Evolutionary conservation across 2,113 vertebrate genomes (phyloP).

Genomic region (Nycticebus coucang): DNA sequence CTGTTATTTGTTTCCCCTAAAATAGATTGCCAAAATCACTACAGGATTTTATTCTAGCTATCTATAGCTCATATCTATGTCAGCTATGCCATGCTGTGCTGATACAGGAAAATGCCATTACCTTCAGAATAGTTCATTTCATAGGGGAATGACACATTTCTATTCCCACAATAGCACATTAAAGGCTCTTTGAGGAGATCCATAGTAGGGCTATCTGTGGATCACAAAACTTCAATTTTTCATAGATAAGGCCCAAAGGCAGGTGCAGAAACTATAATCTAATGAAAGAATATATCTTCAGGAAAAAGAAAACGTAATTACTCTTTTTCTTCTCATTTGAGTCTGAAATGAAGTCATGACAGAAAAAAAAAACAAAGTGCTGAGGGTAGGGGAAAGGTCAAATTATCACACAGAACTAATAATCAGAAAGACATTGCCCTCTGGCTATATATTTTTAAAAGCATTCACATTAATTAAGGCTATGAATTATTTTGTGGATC

Average conservation of each 20-base stretch:
- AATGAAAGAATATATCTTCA: neutral
- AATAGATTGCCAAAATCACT: constrained; percentile 11
- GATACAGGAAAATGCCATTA: neutral
- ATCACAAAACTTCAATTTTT: neutral
- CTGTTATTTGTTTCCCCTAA: constrained; percentile 15
- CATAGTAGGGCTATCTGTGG: neutral
- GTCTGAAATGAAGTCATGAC: neutral
- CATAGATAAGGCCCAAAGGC: neutral
- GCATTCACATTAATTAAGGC: neutral
- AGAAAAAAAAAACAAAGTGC: neutral
- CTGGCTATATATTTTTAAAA: neutral
- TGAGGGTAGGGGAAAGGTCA: neutral
- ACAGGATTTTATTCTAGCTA: constrained; percentile 31
- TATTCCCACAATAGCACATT: neutral
- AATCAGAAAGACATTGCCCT: constrained; percentile 6
- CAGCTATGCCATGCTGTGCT: neutral
- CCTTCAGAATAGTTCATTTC: constrained; percentile 4
- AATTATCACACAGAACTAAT: neutral
- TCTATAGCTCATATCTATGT: neutral
- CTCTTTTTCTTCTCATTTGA: constrained; percentile 4
- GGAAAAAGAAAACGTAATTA: neutral
- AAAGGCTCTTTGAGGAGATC: neutral
- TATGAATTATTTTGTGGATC: neutral
- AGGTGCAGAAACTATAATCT: constrained; percentile 20
- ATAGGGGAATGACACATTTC: neutral